These are phyloP conservation scores for Eunapius fragilis DNA, from an alignment of 37 sponge, comb jelly and placozoan genomes.

Conservation along the genomic window DNA sequence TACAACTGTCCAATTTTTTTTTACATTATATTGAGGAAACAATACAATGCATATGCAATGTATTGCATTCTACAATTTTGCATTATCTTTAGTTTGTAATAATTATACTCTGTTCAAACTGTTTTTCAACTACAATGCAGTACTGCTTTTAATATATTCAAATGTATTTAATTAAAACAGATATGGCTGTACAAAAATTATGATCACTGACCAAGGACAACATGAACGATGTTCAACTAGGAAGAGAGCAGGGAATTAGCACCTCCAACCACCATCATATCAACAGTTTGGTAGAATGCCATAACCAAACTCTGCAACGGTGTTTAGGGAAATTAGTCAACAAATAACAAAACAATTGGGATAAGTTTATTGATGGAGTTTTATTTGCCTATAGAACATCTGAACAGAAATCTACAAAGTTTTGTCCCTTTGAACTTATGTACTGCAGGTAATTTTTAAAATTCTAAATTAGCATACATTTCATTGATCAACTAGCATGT, in stretches of 20 bases:
- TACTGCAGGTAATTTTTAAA: too few species aligned
- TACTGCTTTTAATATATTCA: background rate
- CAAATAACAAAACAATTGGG: conserved; percentile 22
- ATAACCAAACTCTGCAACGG: conserved; percentile 30
- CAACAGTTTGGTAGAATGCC: conserved; percentile 24
- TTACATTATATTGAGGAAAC: background rate
- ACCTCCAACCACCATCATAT: conserved; percentile 39
- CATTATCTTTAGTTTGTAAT: too few species aligned
- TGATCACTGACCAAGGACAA: conserved; percentile 38
- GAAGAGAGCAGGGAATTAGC: conserved; percentile 23
- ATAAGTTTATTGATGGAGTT: conserved; percentile 19
- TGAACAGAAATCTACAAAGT: conserved; percentile 21
- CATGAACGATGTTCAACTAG: conserved; percentile 31
- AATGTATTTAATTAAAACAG: conserved; percentile 1
- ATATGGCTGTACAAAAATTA: conserved; percentile 22
- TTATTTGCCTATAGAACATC: conserved; percentile 13
- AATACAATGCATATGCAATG: too few species aligned
- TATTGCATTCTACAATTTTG: too few species aligned
- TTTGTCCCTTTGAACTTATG: conserved; percentile 14
- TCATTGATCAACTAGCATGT: too few species aligned
- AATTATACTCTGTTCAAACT: too few species aligned
- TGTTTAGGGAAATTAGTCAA: conserved; percentile 10
- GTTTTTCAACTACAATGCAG: background rate
- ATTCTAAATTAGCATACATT: too few species aligned
- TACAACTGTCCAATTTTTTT: background rate